Percentiles rank a stretch among this genome's conserved stretches.
Conservation (phyloP, 2,113 vertebrate species). For the Emydocephalus ijimae region DNA sequence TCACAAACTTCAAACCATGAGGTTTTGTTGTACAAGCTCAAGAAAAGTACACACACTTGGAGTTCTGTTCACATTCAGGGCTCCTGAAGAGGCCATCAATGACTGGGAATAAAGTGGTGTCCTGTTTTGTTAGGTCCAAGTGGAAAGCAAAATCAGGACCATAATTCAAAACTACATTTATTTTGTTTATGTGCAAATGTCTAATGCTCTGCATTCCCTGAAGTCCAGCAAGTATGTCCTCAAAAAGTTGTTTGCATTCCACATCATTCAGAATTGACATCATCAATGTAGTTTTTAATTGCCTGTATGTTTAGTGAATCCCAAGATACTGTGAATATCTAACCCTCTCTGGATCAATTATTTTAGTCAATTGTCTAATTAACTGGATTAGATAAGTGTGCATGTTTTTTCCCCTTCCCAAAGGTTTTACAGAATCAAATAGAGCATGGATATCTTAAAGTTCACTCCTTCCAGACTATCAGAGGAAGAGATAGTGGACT, state of each 20-base stretch:
- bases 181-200: conserved; percentile 16
- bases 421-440: not conserved
- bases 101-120: not conserved
- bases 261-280: conserved; percentile 1
- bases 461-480: not conserved
- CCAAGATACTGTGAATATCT: not conserved
- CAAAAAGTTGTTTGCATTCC: not conserved
- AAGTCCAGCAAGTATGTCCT: not conserved
- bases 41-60: not conserved
- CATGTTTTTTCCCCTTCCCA: not conserved
- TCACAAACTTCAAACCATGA: not conserved
- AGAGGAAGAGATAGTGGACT: not conserved
- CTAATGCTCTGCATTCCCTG: not conserved
- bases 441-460: not conserved
- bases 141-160: not conserved
- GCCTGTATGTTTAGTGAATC: not conserved
- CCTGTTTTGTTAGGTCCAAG: not conserved
- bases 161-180: not conserved
- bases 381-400: not conserved
- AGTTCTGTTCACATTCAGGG: not conserved
- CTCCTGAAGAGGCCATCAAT: not conserved
- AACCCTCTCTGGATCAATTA: not conserved
- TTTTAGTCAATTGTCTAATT: not conserved
- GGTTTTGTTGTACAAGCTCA: conserved; percentile 4
- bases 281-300: not conserved